Evolutionary conservation across 1,140 invertebrate species (phyloP), one percentile per base, ranked within the genome.

Genomic region (Saxidomus purpurata): DNA sequence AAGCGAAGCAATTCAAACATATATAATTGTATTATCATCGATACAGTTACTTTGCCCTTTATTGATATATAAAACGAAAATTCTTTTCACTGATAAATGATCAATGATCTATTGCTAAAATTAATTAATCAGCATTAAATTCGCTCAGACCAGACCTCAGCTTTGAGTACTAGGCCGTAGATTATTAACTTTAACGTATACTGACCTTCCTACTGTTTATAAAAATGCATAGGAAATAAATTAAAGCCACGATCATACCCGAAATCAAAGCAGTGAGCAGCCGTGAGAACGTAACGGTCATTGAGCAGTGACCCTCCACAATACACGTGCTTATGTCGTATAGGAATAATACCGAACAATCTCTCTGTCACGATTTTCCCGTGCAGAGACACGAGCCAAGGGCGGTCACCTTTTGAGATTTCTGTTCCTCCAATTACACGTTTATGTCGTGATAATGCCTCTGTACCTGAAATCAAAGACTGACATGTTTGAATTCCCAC

Each of bases 261-360:
- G 17, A 77, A 80, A 40, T 94, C 91, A 76, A 98, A 97, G 92
- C 98, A 99, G 94, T 99, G 98, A 0, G 98, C 98, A 11, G 98
- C 98, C 9, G 97, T 97, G 31, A 99, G 94, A 31, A 99, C 96
- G 98, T 98, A 99, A 69, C 96, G 93, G 76, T 98, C 96, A 89
- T 97, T 97, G 43, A 99, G 95, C 11, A 99, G 97, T 11, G 97
- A 97, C 11, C 98, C 98, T 0, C 98, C 98, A 93, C 98, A 99
- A 92, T 97, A 97, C 89, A 98, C 98, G 28, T 90, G 86, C 31
- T 74, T 82, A 61, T 94, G 87, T 1, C 71, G 36, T 3, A 93
- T 90, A 3, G 93, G 93, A 38, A 94, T 90, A 36, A 93, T 63
- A 15, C 93, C 92, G 43, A 93, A 91, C 11, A 95, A 87, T 25